Evolutionary conservation across 2,797 vertebrate genomes (phyloP).

Genomic region (Chromis chromis): DNA sequence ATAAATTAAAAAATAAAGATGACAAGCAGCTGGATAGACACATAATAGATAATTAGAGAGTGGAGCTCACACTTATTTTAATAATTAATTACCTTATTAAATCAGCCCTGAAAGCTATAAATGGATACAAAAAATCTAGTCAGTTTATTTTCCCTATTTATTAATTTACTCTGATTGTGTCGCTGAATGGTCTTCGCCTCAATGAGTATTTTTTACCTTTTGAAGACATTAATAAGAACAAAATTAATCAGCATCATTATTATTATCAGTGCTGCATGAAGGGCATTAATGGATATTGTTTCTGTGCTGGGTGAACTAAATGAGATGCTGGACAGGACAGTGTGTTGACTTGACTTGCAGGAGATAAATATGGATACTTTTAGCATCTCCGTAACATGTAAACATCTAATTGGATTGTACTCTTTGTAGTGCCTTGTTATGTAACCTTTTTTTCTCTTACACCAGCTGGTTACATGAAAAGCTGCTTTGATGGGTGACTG

Average conservation of each 20-base stretch:
- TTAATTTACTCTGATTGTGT: slow-evolving; percentile 4
- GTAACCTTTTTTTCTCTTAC: slow-evolving; percentile 34
- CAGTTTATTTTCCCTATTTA: slow-evolving; percentile 16
- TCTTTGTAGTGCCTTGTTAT: slow-evolving; percentile 43
- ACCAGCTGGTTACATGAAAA: slow-evolving; percentile 41
- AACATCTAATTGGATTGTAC: slow-evolving; percentile 36
- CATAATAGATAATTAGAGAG: too few relatives aligned
- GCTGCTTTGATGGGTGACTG: slow-evolving; percentile 37
- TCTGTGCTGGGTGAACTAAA: slow-evolving; percentile 12
- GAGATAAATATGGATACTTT: slow-evolving; percentile 38
- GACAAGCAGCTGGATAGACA: too few relatives aligned
- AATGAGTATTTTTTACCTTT: slow-evolving; percentile 11
- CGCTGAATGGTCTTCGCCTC: slow-evolving; percentile 3
- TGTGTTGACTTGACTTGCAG: slow-evolving; percentile 16
- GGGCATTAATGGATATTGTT: slow-evolving; percentile 39
- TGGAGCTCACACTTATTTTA: too few relatives aligned
- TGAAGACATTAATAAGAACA: neutral
- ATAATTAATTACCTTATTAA: too few relatives aligned
- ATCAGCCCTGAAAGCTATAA: too few relatives aligned
- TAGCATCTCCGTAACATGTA: slow-evolving; percentile 26
- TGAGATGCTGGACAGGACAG: neutral
- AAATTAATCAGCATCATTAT: slow-evolving; percentile 22
- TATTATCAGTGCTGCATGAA: neutral
- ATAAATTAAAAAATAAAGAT: too few relatives aligned
- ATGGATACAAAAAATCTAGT: neutral